Base-by-base conservation (phyloP, 2,113 vertebrate species). In the Crocuta crocuta region DNA sequence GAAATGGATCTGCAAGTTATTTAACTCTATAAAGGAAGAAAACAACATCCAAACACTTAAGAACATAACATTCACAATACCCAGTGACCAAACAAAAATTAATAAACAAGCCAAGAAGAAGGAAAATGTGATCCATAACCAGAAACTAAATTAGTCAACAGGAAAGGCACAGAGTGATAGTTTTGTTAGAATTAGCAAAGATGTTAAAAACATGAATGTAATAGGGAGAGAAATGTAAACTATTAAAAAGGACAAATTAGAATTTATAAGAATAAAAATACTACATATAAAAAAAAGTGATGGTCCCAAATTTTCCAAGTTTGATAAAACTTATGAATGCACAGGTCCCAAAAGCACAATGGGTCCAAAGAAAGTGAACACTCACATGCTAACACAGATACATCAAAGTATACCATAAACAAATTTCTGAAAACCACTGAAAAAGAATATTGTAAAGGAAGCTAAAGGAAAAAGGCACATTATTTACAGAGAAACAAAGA, bases 401-500 rank as follows among this genome's bases (percentile, higher is more conserved):
- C 43, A 28, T 45, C 35, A 76, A 76, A 31, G 13, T 45, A 45
- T 2, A 48, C 5, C 16, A 17, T 71, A 92, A 79, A 84, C 78
- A 63, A 63, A 31, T 79, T 83, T 92, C 13, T 65, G 35, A 86
- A 73, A 82, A 35, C 55, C 16, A 53, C 45, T 89, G 13, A 89
- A 83, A 95, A 93, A 43, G 8, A 39, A 80, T 85, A 85, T 80
- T 79, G 95, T 45, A 81, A 74, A 85, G 43, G 17, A 11, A 83
- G 68, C 8, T 39, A 74, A 83, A 70, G 39, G 33, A 76, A 86
- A 73, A 66, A 55, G 53, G 10, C 9, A 78, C 63, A 85, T 81
- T 86, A 68, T 45, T 21, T 95, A 26, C 33, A 80, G 24, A 79
- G 50, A 65, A 83, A 23, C 5, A 83, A 97, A 89, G 70, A 43